phyloP scores from a whole-genome alignment of 2,113 vertebrate species.

The Xyliphius kryptos region DNA sequence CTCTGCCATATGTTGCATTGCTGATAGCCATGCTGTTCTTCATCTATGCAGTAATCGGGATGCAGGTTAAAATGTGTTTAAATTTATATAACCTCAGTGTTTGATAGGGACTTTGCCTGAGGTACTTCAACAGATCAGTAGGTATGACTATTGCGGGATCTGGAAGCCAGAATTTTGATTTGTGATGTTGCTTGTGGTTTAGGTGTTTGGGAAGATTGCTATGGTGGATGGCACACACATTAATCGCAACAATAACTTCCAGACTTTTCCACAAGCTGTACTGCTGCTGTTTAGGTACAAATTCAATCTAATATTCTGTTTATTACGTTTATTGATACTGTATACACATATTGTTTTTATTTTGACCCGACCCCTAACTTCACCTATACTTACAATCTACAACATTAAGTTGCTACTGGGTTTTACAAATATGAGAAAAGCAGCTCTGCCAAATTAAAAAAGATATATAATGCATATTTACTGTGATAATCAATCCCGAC shows the following conservation, averaged over 20 bases:
- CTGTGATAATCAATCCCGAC: no score
- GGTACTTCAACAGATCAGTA: not conserved
- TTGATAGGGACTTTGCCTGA: not conserved
- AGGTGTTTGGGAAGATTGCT: conserved; percentile 98
- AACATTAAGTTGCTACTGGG: no score
- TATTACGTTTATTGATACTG: not conserved
- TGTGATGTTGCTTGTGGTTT: conserved; percentile 27
- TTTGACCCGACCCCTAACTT: no score
- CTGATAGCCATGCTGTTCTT: conserved; percentile 98
- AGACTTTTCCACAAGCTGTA: no score
- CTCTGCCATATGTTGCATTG: conserved; percentile 92
- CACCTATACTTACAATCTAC: no score
- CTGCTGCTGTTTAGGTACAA: conserved; percentile 90
- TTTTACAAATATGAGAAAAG: no score
- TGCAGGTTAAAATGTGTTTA: conserved; percentile 66
- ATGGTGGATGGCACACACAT: conserved; percentile 95
- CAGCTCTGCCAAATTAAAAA: no score
- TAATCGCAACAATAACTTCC: conserved; percentile 99
- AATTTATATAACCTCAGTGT: not conserved
- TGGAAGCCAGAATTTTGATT: no score
- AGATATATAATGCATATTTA: no score
- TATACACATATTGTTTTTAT: no score
- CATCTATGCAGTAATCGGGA: conserved; percentile 98
- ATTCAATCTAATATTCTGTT: not conserved
- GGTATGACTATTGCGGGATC: not conserved